phyloP scores from a whole-genome alignment of 1,140 invertebrate genomes.

The Lerema accius region DNA sequence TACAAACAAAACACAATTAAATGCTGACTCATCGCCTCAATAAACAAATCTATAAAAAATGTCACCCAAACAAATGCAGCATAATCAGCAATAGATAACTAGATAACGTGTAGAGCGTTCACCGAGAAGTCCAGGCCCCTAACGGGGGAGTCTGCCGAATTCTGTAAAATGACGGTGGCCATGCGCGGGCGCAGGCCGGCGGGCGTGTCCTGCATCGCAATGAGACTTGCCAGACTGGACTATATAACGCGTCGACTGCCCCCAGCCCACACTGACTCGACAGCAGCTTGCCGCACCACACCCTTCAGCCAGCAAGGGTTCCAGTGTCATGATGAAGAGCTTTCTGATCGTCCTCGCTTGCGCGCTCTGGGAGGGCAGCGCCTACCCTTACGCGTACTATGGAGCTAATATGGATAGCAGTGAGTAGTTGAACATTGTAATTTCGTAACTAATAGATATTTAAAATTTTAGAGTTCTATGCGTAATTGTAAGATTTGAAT shows the following conservation, averaged over 20 bases:
- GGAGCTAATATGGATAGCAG: slow-evolving; percentile 65
- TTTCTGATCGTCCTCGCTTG: slow-evolving; percentile 51
- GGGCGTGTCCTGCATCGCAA: slow-evolving; percentile 66
- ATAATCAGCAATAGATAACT: slow-evolving; percentile 37
- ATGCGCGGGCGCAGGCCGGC: slow-evolving; percentile 48
- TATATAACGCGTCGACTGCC: slow-evolving; percentile 63
- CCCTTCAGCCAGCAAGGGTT: slow-evolving; percentile 49
- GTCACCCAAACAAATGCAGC: slow-evolving; percentile 1
- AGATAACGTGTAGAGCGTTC: slow-evolving; percentile 52
- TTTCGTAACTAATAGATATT: no score
- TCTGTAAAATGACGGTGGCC: slow-evolving; percentile 60
- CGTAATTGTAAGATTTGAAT: no score
- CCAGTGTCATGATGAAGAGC: slow-evolving; percentile 50
- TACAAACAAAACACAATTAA: no score
- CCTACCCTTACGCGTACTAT: slow-evolving; percentile 65
- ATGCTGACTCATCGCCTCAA: background rate
- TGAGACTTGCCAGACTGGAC: slow-evolving; percentile 56
- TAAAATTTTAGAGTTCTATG: no score
- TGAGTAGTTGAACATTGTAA: slow-evolving; percentile 55
- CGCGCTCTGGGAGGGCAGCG: slow-evolving; percentile 53
- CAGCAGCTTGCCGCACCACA: slow-evolving; percentile 54
- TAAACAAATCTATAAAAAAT: slow-evolving; percentile 2
- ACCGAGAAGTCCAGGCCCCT: slow-evolving; percentile 59
- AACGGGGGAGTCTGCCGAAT: slow-evolving; percentile 68
- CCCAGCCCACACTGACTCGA: slow-evolving; percentile 53